phyloP scores from a whole-genome alignment of 1,140 invertebrate genomes.

The Pristionchus pacificus region DNA sequence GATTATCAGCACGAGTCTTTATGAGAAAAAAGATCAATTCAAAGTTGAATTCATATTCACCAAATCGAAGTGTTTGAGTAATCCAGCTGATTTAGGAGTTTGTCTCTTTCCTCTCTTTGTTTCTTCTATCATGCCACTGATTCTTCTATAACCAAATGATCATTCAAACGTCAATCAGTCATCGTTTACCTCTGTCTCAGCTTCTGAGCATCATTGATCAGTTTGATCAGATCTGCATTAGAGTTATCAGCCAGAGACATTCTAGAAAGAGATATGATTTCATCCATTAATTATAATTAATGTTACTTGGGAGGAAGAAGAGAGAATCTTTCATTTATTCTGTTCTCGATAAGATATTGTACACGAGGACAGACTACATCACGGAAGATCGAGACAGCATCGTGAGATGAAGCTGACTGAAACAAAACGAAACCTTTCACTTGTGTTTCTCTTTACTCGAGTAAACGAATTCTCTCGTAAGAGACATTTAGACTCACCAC shows the following conservation, averaged over 20 bases:
- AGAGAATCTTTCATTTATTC: conserved; percentile 43
- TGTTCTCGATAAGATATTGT: conserved; percentile 39
- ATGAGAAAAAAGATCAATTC: too few species aligned
- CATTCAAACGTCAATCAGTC: too few species aligned
- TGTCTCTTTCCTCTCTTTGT: conserved; percentile 1
- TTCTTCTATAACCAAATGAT: too few species aligned
- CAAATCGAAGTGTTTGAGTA: conserved; percentile 18
- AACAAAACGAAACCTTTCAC: too few species aligned
- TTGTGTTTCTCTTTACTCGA: not conserved
- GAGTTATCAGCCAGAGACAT: conserved; percentile 36
- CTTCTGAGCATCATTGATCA: conserved; percentile 19
- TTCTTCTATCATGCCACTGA: conserved; percentile 3
- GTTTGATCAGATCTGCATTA: conserved; percentile 18
- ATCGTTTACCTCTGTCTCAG: not conserved
- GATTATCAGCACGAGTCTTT: conserved; percentile 41
- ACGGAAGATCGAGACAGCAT: conserved; percentile 24
- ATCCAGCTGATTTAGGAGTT: conserved; percentile 2
- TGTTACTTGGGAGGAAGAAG: conserved; percentile 39
- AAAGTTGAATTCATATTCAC: not conserved
- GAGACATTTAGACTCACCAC: conserved; percentile 7
- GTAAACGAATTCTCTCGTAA: not conserved
- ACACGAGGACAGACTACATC: conserved; percentile 38
- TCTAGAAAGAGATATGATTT: conserved; percentile 30
- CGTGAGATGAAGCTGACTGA: conserved; percentile 19
- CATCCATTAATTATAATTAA: conserved; percentile 1